Base-by-base conservation (phyloP, 2,797 vertebrate genomes). In the Dendrocincla tyrannina region DNA sequence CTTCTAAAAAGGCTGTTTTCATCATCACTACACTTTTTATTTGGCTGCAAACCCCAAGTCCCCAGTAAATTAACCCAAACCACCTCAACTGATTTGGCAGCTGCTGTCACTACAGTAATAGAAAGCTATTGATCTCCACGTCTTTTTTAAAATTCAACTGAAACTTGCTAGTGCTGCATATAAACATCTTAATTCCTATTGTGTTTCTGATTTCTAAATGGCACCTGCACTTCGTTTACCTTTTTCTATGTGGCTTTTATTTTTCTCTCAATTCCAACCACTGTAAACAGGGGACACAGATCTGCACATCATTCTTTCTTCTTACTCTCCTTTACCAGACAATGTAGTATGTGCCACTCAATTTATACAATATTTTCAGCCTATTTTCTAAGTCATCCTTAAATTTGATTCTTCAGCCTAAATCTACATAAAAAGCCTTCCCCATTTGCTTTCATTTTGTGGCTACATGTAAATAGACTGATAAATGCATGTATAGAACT, bases 61-160 rank as follows among this genome's bases (percentile, higher is more conserved):
- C 14, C 47, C 55, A 92, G 32, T 62, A 91, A 93, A 92, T 91
- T 80, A 92, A 59, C 49, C 62, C 53, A 95, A 93, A 89, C 24
- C 42, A 89, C 42, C 46, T 89, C 44, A 89, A 62, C 2, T 81
- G 68, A 75, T 85, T 69, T 92, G 76, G 80, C 73, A 95, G 64
- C 39, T 88, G 50, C 79, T 91, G 73, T 92, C 89, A 89, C 66
- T 83, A 68, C 76, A 92, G 35, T 46, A 88, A 83, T 8, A 85
- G 78, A 50, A 70, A 93, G 60, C 15, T 87, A 92, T 44, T 85
- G 86, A 94, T 90, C 91, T 77, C 53, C 60, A 53, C 9, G 28
- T 60, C 72, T 80, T 85, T 70, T 80, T 92, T 93, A 80, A 93
- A 94, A 94, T 93, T 89, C 46, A 64, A 25, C 30, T 82, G 49